These are phyloP conservation scores for Zelostemma sp. DNA, from an alignment of 1,140 invertebrate genomes.

Conservation along the genomic window DNA sequence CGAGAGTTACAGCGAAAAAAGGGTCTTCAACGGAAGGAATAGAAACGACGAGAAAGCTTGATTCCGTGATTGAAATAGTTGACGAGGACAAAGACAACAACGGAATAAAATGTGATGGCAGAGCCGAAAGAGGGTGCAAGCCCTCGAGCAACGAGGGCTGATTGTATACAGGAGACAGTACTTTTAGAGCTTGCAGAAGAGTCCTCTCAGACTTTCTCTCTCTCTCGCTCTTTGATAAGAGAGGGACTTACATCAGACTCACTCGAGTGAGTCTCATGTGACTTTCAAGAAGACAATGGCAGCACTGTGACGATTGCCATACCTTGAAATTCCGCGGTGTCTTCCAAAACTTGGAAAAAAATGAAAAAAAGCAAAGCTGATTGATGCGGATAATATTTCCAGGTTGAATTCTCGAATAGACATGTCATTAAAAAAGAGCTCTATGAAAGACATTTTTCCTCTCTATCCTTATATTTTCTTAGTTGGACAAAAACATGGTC, in stretches of 20 bases:
- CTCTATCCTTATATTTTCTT: too few species aligned
- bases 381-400: too few species aligned
- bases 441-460: too few species aligned
- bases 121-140: conserved; percentile 26
- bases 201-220: conserved; percentile 44
- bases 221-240: not conserved
- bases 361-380: too few species aligned
- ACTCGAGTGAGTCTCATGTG: conserved; percentile 40
- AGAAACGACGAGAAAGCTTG: conserved; percentile 31
- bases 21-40: conserved; percentile 27
- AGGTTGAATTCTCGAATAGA: too few species aligned
- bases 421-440: too few species aligned
- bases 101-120: conserved; percentile 31
- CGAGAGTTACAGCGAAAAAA: conserved; percentile 7
- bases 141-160: conserved; percentile 37
- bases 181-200: conserved; percentile 40
- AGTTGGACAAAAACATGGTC: too few species aligned
- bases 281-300: conserved; percentile 39
- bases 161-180: conserved; percentile 47
- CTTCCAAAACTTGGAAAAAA: not conserved
- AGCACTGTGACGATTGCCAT: conserved; percentile 21
- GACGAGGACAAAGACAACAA: conserved; percentile 22
- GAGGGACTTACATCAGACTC: not conserved
- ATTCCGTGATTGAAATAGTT: conserved; percentile 19
- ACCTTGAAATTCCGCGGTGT: conserved; percentile 27